phyloP scores from a whole-genome alignment of 2,888 invertebrate genomes.

The Muschampia plurimacula region DNA sequence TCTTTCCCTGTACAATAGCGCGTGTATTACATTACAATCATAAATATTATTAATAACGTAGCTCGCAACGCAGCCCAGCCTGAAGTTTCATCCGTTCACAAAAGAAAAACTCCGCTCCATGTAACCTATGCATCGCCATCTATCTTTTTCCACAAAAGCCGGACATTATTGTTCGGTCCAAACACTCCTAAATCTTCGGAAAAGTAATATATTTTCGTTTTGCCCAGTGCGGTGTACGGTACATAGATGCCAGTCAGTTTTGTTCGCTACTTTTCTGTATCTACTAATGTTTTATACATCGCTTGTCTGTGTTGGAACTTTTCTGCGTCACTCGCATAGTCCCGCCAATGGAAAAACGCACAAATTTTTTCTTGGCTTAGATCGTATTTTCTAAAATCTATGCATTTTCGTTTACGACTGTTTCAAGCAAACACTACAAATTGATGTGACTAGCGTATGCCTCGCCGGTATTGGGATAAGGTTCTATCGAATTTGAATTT shows the following conservation, averaged over 20 bases:
- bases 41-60: conserved; percentile 75
- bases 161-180: conserved; percentile 87
- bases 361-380: conserved; percentile 61
- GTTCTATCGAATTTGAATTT: conserved; percentile 43
- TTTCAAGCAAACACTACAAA: conserved; percentile 61
- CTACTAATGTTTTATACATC: conserved; percentile 83
- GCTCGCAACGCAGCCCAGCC: conserved; percentile 58
- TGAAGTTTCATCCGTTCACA: conserved; percentile 81
- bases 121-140: conserved; percentile 85
- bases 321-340: conserved; percentile 52
- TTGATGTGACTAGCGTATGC: conserved; percentile 58
- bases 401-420: conserved; percentile 65
- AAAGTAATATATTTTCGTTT: conserved; percentile 87
- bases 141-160: conserved; percentile 86
- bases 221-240: conserved; percentile 81
- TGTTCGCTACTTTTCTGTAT: conserved; percentile 78
- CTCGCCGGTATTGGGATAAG: conserved; percentile 43
- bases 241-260: conserved; percentile 73
- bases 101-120: conserved; percentile 82
- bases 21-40: conserved; percentile 59
- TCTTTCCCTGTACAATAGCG: conserved; percentile 65
- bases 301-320: conserved; percentile 57
- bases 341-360: conserved; percentile 64
- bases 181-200: conserved; percentile 86
- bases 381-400: conserved; percentile 64